Conservation (phyloP, 2,797 vertebrate genomes). For the Rhyacichthys aspro region DNA sequence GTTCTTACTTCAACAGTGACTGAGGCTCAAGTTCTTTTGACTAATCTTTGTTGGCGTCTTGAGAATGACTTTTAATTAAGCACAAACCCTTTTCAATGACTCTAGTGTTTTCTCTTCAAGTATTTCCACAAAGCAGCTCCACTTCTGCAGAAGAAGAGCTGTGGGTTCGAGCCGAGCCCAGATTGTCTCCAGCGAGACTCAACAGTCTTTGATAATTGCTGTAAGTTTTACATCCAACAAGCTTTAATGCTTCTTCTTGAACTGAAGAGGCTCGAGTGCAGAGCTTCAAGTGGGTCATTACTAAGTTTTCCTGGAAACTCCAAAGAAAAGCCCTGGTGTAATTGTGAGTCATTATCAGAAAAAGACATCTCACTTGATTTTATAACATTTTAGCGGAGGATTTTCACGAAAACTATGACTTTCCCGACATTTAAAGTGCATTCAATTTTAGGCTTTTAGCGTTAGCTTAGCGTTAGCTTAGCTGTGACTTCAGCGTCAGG, state of each 20-base stretch:
- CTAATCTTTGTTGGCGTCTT: background rate
- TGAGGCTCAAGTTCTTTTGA: background rate
- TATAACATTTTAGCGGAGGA: too few relatives aligned
- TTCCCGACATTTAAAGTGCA: too few relatives aligned
- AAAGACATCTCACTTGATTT: too few relatives aligned
- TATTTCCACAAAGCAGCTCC: background rate
- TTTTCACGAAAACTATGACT: too few relatives aligned
- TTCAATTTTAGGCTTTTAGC: too few relatives aligned
- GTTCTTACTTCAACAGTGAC: background rate
- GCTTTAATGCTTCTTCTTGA: conserved; percentile 32
- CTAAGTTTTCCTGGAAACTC: conserved; percentile 28
- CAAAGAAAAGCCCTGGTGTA: background rate
- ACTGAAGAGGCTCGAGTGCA: conserved; percentile 27
- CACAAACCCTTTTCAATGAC: background rate
- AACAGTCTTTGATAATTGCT: conserved; percentile 67
- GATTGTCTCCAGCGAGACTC: conserved; percentile 36
- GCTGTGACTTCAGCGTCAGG: too few relatives aligned
- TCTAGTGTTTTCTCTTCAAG: background rate
- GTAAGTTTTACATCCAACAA: conserved; percentile 41
- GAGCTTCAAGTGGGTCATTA: conserved; percentile 42
- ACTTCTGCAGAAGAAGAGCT: conserved; percentile 9
- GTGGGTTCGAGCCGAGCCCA: too few relatives aligned
- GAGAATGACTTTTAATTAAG: background rate
- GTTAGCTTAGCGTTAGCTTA: too few relatives aligned
- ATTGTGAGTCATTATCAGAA: too few relatives aligned